Percentiles rank a stretch among this genome's conserved stretches.
Conservation (phyloP, 2,797 vertebrate genomes). For the Silurus lanzhouensis region DNA sequence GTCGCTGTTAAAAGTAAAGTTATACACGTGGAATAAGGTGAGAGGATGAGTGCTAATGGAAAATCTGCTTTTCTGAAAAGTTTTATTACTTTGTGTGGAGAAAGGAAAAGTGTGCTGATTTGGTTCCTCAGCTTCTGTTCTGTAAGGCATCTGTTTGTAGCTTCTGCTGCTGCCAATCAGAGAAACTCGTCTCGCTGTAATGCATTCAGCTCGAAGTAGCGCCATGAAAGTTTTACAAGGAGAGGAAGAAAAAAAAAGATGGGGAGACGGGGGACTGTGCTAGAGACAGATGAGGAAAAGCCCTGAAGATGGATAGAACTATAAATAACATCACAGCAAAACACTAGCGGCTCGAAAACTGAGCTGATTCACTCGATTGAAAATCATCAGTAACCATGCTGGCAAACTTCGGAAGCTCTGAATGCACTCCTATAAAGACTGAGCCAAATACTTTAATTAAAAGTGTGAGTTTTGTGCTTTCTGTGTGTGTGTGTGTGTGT, state of each 20-base stretch:
- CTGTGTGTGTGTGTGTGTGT: neutral
- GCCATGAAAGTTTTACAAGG: conserved; percentile 75
- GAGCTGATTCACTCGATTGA: neutral
- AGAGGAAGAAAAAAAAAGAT: conserved; percentile 39
- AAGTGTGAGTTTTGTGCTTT: neutral
- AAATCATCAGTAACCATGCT: neutral
- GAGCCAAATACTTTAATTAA: no score
- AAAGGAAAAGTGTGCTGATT: neutral
- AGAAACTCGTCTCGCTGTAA: conserved; percentile 51
- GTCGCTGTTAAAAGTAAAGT: neutral
- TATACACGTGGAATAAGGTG: neutral
- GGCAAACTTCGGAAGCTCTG: no score
- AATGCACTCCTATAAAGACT: neutral
- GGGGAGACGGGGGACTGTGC: neutral
- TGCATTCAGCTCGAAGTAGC: conserved; percentile 71
- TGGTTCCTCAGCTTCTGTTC: neutral
- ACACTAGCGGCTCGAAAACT: neutral
- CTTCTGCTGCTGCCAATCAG: conserved; percentile 18
- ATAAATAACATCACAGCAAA: conserved; percentile 10
- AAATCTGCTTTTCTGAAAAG: neutral
- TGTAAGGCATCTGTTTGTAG: conserved; percentile 39
- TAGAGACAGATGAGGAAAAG: neutral
- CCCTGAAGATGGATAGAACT: neutral
- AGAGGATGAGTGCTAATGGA: neutral
- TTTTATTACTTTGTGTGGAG: neutral